Evolutionary conservation across 2,797 vertebrate species (phyloP).

Genomic region (Geotrypetes seraphini): DNA sequence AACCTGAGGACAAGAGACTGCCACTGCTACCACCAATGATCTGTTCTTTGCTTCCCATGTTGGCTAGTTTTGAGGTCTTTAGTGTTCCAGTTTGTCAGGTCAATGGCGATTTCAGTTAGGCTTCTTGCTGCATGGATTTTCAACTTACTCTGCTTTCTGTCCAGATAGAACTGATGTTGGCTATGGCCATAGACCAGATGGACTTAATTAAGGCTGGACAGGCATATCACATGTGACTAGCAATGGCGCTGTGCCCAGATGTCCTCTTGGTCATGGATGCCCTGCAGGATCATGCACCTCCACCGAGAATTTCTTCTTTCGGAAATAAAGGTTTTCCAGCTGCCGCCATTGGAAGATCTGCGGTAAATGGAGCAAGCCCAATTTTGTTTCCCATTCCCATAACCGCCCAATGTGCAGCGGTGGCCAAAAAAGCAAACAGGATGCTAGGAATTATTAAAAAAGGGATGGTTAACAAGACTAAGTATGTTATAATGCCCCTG

Average conservation of each 20-base stretch:
- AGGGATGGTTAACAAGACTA: too few relatives aligned
- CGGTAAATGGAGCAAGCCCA: too few relatives aligned
- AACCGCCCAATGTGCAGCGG: too few relatives aligned
- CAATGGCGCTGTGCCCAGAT: conserved; percentile 96
- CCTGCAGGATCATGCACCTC: conserved; percentile 98
- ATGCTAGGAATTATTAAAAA: too few relatives aligned
- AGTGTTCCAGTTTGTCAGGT: conserved; percentile 95
- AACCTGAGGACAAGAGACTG: conserved; percentile 81
- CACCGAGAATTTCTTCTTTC: conserved; percentile 98
- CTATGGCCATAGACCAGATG: conserved; percentile 99
- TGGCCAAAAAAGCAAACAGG: too few relatives aligned
- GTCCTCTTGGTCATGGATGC: conserved; percentile 96
- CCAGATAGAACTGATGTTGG: conserved; percentile 98
- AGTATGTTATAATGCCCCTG: too few relatives aligned
- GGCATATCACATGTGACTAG: conserved; percentile 97
- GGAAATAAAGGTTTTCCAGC: conserved; percentile 97
- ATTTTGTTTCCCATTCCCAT: too few relatives aligned
- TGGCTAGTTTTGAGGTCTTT: conserved; percentile 95
- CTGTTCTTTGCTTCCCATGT: conserved; percentile 98
- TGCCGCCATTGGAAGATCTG: conserved; percentile 99
- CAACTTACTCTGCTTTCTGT: conserved; percentile 98
- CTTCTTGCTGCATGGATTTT: conserved; percentile 97
- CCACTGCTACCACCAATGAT: conserved; percentile 97
- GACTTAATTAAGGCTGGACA: conserved; percentile 95
- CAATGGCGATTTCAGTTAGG: conserved; percentile 93